Evolutionary conservation across 2,113 vertebrate genomes (phyloP).

Genomic region (Cettia cetti): DNA sequence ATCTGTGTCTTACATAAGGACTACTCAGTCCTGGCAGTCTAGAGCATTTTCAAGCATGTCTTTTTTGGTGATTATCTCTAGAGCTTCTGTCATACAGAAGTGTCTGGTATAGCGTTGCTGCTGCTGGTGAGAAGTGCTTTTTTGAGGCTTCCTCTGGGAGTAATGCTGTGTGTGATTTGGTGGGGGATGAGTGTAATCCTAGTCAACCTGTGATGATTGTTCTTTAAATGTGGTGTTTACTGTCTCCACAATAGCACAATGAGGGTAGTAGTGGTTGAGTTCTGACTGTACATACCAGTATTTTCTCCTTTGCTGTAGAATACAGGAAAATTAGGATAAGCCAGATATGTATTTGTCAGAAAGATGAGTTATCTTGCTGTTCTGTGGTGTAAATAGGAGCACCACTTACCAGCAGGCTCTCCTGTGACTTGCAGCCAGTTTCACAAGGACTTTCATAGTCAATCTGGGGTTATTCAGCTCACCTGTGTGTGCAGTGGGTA

Average conservation of each 20-base stretch:
- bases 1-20: neutral
- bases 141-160: neutral
- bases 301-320: neutral
- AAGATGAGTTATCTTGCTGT: neutral
- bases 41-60: neutral
- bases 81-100: neutral
- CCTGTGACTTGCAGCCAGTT: neutral
- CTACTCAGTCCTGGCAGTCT: neutral
- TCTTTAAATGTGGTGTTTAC: neutral
- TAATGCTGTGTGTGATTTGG: neutral
- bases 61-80: neutral
- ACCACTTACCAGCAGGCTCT: neutral
- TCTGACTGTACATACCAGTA: neutral
- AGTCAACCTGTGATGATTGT: neutral
- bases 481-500: neutral
- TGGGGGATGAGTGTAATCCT: neutral
- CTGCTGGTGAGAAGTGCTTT: neutral
- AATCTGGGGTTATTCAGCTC: neutral
- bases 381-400: neutral
- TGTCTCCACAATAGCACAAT: neutral
- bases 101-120: neutral
- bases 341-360: neutral
- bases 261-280: neutral
- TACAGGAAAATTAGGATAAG: neutral
- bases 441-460: neutral